Evolutionary conservation across 2,113 vertebrate species (phyloP), one percentile per base, ranked within the genome.

Genomic region (Ranitomeya imitator): DNA sequence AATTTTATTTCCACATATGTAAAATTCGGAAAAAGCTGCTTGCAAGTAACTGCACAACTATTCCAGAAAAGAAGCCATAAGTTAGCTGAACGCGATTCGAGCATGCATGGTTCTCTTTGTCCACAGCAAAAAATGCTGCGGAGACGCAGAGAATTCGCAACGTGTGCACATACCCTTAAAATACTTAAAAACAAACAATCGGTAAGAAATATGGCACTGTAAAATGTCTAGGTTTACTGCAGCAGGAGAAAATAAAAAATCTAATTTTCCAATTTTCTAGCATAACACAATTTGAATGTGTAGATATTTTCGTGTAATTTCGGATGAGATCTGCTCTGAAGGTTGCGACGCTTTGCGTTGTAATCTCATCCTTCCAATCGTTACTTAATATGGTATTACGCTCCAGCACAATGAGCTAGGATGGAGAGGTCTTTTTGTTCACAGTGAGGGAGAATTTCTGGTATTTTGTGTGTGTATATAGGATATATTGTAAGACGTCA

Each of bases 381-480:
- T 89, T 89, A 85, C 87, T 89, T 85, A 89, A 89, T 89, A 89
- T 89, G 87, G 87, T 89, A 84, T 60, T 77, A 80, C 77, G 52
- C 77, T 80, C 23, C 63, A n/a, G 60, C 18, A 85, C 63, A 89
- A 79, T 55, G 45, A 69, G 31, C 45, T 31, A 61, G n/a, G 14
- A 21, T 59, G 16, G 63, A 67, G 61, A 69, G 52, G 59, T 13
- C 45, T 79, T 65, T 86, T 74, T 83, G 21, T 74, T 67, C 13
- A 61, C 11, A 16, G 55, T 77, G 65, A 54, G 7, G 52, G 85
- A 89, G 82, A 89, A 89, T 89, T 85, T 85, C 71, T 89, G 87
- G 82, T 79, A 89, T 89, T 89, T 69, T 83, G 14, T 84, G 45
- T 84, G 59, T 89, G 45, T 89, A 79, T 89, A 89, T 89, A 89